Conservation (phyloP, 2,797 vertebrate species). For the Phoeniculus purpureus region DNA sequence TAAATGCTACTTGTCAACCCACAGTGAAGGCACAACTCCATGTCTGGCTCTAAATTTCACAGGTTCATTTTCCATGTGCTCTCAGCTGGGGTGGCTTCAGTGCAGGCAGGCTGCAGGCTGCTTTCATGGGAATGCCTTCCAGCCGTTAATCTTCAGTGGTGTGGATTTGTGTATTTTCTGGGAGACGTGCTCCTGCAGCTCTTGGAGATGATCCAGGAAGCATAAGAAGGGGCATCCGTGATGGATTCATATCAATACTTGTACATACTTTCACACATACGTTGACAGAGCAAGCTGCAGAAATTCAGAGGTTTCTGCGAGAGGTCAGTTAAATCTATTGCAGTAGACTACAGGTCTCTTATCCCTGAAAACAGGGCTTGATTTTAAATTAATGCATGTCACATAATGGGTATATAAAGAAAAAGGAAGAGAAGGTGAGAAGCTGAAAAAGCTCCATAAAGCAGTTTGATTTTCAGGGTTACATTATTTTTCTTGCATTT, state of each 20-base stretch:
- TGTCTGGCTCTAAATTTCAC: background rate
- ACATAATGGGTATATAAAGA: rapidly evolving
- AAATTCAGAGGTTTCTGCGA: background rate
- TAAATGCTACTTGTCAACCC: background rate
- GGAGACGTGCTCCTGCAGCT: background rate
- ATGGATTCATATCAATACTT: background rate
- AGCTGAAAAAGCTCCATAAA: background rate
- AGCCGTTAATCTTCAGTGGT: background rate
- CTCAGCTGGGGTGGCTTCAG: rapidly evolving
- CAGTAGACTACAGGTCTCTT: background rate
- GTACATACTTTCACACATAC: background rate
- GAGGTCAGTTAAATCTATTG: background rate
- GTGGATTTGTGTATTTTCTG: background rate
- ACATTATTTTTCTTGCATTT: background rate
- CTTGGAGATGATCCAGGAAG: background rate
- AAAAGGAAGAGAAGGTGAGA: background rate
- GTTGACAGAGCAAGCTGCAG: background rate
- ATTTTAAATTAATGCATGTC: background rate
- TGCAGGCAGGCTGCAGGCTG: background rate
- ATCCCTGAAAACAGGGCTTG: background rate
- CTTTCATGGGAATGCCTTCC: background rate
- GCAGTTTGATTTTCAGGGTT: background rate
- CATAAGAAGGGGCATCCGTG: no score
- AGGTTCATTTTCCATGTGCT: background rate
- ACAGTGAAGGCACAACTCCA: background rate